Percentiles rank a stretch among this genome's conserved stretches.
These are phyloP conservation scores for Mechanitis mazaeus DNA, from an alignment of 2,888 invertebrate genomes.

Conservation along the genomic window DNA sequence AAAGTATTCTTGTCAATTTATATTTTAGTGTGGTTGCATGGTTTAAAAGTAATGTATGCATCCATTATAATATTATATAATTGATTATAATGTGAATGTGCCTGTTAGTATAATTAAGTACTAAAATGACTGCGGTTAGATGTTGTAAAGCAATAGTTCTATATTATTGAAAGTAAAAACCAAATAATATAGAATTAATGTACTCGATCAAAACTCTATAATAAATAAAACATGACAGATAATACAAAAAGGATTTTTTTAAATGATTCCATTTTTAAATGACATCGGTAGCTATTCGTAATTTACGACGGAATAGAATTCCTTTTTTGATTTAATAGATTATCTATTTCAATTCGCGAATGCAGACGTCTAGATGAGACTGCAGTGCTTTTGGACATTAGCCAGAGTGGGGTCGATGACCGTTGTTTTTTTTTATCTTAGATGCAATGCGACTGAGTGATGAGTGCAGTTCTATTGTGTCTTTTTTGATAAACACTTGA, in stretches of 20 bases:
- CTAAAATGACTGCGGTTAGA: neutral
- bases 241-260: too few relatives aligned
- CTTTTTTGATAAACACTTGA: neutral
- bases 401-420: constrained; percentile 31
- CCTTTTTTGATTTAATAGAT: too few relatives aligned
- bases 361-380: constrained; percentile 24
- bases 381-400: constrained; percentile 30
- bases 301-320: too few relatives aligned
- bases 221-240: too few relatives aligned
- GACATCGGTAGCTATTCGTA: too few relatives aligned
- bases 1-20: neutral
- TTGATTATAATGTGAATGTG: neutral
- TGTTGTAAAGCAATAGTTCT: neutral
- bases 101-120: neutral
- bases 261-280: too few relatives aligned
- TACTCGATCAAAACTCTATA: too few relatives aligned
- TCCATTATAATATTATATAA: neutral
- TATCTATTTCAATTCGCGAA: constrained; percentile 11
- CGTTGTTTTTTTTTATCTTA: constrained; percentile 27
- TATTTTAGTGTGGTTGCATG: neutral
- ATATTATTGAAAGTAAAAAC: neutral
- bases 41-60: neutral
- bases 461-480: constrained; percentile 1
- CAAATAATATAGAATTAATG: neutral
- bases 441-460: constrained; percentile 16